phyloP scores from a whole-genome alignment of 2,888 invertebrate species.

The Lycocerus yunnanus region DNA sequence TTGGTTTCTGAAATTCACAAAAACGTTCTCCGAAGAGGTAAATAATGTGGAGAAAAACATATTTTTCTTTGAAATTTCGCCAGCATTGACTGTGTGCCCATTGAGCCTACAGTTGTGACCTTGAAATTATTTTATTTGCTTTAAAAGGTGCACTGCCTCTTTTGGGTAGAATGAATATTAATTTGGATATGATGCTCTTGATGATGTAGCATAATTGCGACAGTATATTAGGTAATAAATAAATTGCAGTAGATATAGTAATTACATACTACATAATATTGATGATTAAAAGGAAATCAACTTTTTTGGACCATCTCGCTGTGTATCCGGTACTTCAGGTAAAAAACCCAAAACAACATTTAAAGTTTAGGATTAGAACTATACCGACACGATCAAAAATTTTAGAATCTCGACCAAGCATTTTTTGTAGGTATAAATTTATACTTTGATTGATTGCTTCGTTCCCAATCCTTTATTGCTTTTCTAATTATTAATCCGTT shows the following conservation, averaged over 20 bases:
- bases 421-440: too few species aligned
- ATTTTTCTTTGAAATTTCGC: too few species aligned
- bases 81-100: too few species aligned
- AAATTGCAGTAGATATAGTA: background rate
- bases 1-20: too few species aligned
- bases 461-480: too few species aligned
- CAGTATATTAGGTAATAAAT: background rate
- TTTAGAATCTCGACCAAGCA: too few species aligned
- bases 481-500: background rate
- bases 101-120: too few species aligned
- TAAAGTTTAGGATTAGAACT: too few species aligned
- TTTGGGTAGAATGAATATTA: background rate
- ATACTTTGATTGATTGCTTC: background rate
- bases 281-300: background rate
- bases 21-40: too few species aligned
- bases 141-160: background rate
- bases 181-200: background rate
- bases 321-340: background rate
- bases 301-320: background rate
- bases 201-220: background rate
- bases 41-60: too few species aligned
- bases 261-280: background rate
- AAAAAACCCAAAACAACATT: background rate
- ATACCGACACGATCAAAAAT: too few species aligned
- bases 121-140: background rate